Conservation (phyloP, 2,113 vertebrate genomes). For the Lophius piscatorius region DNA sequence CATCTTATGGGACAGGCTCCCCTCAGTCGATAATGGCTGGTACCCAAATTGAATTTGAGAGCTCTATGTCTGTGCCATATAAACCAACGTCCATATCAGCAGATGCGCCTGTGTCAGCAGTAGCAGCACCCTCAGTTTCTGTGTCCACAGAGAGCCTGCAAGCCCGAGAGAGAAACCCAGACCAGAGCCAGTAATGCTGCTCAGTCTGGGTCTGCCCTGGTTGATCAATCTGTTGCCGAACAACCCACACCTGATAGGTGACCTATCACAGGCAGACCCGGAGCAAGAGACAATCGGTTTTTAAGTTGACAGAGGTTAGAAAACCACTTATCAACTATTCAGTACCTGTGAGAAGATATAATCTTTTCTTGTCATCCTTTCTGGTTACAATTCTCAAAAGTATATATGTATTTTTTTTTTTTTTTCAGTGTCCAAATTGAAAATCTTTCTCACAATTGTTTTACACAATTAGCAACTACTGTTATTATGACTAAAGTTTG, state of each 20-base stretch:
- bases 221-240: background rate
- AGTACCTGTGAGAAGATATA: too few relatives aligned
- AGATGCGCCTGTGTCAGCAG: slow-evolving; percentile 2
- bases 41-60: slow-evolving; percentile 26
- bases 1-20: slow-evolving; percentile 9
- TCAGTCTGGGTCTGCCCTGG: background rate
- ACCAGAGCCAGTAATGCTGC: slow-evolving; percentile 8
- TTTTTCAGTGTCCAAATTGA: too few relatives aligned
- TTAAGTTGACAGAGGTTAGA: too few relatives aligned
- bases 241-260: background rate
- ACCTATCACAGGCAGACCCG: background rate
- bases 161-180: slow-evolving; percentile 9
- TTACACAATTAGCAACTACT: too few relatives aligned
- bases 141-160: slow-evolving; percentile 9
- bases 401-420: too few relatives aligned
- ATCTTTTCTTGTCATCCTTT: too few relatives aligned
- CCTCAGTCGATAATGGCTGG: slow-evolving; percentile 3
- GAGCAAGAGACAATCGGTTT: too few relatives aligned
- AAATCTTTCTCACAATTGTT: too few relatives aligned
- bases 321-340: too few relatives aligned
- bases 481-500: too few relatives aligned
- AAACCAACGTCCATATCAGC: slow-evolving; percentile 16
- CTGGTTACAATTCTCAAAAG: too few relatives aligned
- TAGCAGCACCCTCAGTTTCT: slow-evolving; percentile 19
- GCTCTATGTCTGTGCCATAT: slow-evolving; percentile 15